phyloP scores from a whole-genome alignment of 2,113 vertebrate genomes.

The Tapirus terrestris region DNA sequence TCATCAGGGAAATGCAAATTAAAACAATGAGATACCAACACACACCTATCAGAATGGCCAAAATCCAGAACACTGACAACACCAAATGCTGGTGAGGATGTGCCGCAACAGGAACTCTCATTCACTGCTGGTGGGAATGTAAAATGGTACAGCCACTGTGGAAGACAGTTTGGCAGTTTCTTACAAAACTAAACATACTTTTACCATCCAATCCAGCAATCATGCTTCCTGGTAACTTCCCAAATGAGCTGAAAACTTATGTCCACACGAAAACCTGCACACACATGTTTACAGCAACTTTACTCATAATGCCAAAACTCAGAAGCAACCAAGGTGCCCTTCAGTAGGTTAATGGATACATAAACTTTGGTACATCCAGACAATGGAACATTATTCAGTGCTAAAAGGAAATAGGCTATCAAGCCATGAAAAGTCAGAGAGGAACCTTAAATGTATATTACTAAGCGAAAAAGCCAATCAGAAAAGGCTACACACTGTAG shows the following conservation, averaged over 20 bases:
- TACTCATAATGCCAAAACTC: neutral
- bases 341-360: neutral
- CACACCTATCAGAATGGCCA: neutral
- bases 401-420: neutral
- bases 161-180: neutral
- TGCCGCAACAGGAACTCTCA: neutral
- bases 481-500: neutral
- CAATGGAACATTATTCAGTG: neutral
- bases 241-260: neutral
- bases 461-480: neutral
- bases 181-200: neutral
- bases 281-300: neutral
- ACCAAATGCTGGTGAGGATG: neutral
- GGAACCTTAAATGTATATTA: neutral
- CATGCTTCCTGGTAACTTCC: neutral
- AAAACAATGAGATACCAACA: neutral
- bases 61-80: neutral
- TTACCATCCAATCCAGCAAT: neutral
- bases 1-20: neutral
- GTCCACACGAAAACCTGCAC: neutral
- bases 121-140: neutral
- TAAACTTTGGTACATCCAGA: neutral
- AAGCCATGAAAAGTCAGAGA: neutral
- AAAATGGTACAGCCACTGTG: neutral
- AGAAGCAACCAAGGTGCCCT: neutral